Evolutionary conservation across 1,140 invertebrate species (phyloP).

Genomic region (Homalodisca vitripennis): DNA sequence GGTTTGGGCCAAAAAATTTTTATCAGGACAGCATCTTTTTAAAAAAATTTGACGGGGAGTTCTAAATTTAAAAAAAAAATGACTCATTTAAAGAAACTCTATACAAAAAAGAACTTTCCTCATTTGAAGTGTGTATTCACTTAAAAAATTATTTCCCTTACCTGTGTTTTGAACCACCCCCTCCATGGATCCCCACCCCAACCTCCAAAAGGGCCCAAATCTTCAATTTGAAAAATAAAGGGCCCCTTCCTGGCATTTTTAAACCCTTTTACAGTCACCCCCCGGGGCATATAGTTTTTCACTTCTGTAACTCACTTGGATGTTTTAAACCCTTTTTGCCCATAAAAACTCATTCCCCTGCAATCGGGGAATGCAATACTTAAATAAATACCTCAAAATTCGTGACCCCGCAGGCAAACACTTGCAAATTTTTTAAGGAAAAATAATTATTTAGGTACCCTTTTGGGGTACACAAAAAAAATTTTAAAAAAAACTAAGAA

Average conservation of each 20-base stretch:
- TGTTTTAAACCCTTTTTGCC: slow-evolving; percentile 58
- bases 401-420: too few species aligned
- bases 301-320: slow-evolving; percentile 48
- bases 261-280: slow-evolving; percentile 68
- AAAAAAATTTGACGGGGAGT: slow-evolving; percentile 12
- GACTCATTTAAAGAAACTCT: not conserved
- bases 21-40: slow-evolving; percentile 48
- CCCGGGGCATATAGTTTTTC: slow-evolving; percentile 62
- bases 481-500: too few species aligned
- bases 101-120: not conserved
- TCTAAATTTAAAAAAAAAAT: not conserved
- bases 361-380: slow-evolving; percentile 62
- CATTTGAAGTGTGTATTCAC: too few species aligned
- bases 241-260: slow-evolving; percentile 64
- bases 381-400: too few species aligned
- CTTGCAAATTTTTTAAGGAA: slow-evolving; percentile 16
- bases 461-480: too few species aligned
- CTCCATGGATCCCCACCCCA: slow-evolving; percentile 83
- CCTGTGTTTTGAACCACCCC: slow-evolving; percentile 73
- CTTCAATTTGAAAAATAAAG: slow-evolving; percentile 62
- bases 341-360: slow-evolving; percentile 67
- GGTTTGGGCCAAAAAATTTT: slow-evolving; percentile 49
- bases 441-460: too few species aligned
- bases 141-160: too few species aligned
- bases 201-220: slow-evolving; percentile 76